phyloP scores from a whole-genome alignment of 2,113 vertebrate species.

The Bufo bufo region DNA sequence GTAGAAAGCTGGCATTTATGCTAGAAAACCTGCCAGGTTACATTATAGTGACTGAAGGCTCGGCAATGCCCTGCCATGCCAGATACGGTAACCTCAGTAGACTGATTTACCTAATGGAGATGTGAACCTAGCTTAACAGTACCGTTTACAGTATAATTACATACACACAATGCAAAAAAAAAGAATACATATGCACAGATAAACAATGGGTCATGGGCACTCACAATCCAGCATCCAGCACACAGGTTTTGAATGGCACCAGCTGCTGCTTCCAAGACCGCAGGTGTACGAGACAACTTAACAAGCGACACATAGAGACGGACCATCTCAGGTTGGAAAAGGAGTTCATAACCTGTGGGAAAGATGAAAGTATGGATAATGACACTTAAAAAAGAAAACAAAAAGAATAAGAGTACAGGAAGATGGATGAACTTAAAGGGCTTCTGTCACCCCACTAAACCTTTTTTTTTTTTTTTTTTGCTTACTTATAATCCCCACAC shows the following conservation, averaged over 20 bases:
- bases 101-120: no score
- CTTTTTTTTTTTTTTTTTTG: no score
- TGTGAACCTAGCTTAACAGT: no score
- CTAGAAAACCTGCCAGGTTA: no score
- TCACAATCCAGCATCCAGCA: slow-evolving; percentile 89
- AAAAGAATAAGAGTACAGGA: not conserved
- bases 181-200: not conserved
- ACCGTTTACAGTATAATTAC: no score
- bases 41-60: no score
- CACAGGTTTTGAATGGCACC: slow-evolving; percentile 96
- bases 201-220: not conserved
- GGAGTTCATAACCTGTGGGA: slow-evolving; percentile 86
- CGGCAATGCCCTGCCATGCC: no score
- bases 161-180: not conserved
- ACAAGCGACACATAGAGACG: slow-evolving; percentile 91
- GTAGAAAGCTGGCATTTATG: no score
- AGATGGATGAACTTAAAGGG: no score
- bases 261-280: slow-evolving; percentile 90
- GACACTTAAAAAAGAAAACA: not conserved
- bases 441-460: no score
- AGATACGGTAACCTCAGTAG: no score
- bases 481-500: no score
- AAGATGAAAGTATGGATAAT: not conserved
- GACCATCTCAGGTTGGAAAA: slow-evolving; percentile 94
- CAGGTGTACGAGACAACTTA: slow-evolving; percentile 87